These are phyloP conservation scores for Sus scrofa DNA, from an alignment of 2,113 vertebrate species.

Conservation along the genomic window T2T-Sscrofa CM000830.6:15857501-15858000, in stretches of 20 bases:
- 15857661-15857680: background rate
- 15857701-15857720: background rate
- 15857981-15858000: slow-evolving; percentile 53
- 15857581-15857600: slow-evolving; percentile 14
- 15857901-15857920: slow-evolving; percentile 65
- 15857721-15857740: slow-evolving; percentile 25
- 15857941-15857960: slow-evolving; percentile 51
- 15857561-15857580: slow-evolving; percentile 44
- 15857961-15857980: slow-evolving; percentile 35
- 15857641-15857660: slow-evolving; percentile 46
- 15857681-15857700: slow-evolving; percentile 18
- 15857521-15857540: slow-evolving; percentile 1
- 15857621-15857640: slow-evolving; percentile 35
- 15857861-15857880: slow-evolving; percentile 61
- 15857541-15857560: background rate
- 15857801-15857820: slow-evolving; percentile 6
- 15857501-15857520: background rate
- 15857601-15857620: slow-evolving; percentile 24
- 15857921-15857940: slow-evolving; percentile 56
- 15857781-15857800: background rate
- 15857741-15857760: background rate
- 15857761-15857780: background rate
- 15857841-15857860: background rate
- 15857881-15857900: slow-evolving; percentile 57
- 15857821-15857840: background rate